phyloP scores from a whole-genome alignment of 2,888 invertebrate genomes.

The Sesamia inferens region DNA sequence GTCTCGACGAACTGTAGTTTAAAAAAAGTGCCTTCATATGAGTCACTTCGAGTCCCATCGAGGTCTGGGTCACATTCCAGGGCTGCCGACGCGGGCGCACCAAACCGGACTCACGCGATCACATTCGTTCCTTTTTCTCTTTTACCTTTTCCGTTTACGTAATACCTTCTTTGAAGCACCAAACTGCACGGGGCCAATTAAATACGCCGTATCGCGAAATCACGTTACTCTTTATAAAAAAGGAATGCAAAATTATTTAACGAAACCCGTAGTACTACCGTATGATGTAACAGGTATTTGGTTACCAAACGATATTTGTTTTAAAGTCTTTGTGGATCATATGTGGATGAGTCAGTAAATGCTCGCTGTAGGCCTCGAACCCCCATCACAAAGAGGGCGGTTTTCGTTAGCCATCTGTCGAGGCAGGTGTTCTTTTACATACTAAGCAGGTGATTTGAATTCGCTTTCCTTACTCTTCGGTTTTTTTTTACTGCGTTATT shows the following conservation, averaged over 20 bases:
- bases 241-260: conserved; percentile 16
- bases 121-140: conserved; percentile 68
- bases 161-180: conserved; percentile 65
- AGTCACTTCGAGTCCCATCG: conserved; percentile 84
- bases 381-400: conserved; percentile 71
- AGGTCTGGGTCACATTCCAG: conserved; percentile 89
- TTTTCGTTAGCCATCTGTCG: conserved; percentile 84
- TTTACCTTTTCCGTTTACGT: conserved; percentile 70
- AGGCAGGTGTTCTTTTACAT: conserved; percentile 87
- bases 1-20: conserved; percentile 67
- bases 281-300: conserved; percentile 39
- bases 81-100: conserved; percentile 70
- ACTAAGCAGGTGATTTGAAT: conserved; percentile 87
- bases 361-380: conserved; percentile 62
- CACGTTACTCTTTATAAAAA: conserved; percentile 18
- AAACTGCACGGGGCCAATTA: conserved; percentile 45
- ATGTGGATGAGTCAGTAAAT: conserved; percentile 41
- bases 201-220: conserved; percentile 19
- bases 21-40: conserved; percentile 75
- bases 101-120: conserved; percentile 76
- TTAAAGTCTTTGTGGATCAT: conserved; percentile 34
- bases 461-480: conserved; percentile 72
- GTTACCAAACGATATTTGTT: conserved; percentile 30
- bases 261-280: conserved; percentile 42
- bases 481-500: conserved; percentile 63